Base-by-base conservation (phyloP, 1,140 invertebrate genomes). In the Batillaria attramentaria region DNA sequence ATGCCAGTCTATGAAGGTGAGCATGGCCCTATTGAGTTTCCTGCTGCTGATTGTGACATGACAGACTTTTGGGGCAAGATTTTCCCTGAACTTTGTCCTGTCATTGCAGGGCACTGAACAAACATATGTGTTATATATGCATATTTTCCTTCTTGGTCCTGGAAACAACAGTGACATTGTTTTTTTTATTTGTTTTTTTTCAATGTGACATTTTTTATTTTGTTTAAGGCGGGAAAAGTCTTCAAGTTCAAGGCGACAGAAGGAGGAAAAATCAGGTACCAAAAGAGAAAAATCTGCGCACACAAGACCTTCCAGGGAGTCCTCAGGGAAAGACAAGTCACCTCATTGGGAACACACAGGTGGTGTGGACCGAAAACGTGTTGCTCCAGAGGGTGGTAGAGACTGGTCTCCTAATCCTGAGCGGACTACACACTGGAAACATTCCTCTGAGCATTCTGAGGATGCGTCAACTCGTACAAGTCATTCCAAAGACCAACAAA, bases 271-370 rank as follows among this genome's bases (percentile, higher is more conserved):
- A 28, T n/a, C 8, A 16, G 10, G n/a, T 62, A 28, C 8, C 2
- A 31, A 8, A 28, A 31, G 33, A 62, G n/a, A 24, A 13, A 13
- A 50, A 24, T 13, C 13, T 13, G 46, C 24, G 46, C 82, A 79
- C 37, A 87, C 84, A 78, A 62, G 74, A 82, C 8, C 57, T 62
- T 24, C 3, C 57, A 62, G 24, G 24, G 57, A 62, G 0, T 10
- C n/a, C 24, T 62, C 57, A 10, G n/a, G 33, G n/a, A 62, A 31
- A 62, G 57, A 62, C 3, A 1, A 31, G 10, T 10, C 57, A 16
- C 24, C 33, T 62, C n/a, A 31, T n/a, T 31, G 24, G 33, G 57
- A 62, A 62, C n/a, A 10, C 24, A 6, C 33, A 24, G 33, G 57
- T 62, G 57, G 57, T 62, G 57, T 24, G n/a, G 57, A 62, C 33